Percentiles rank a stretch among this genome's conserved stretches.
Conservation (phyloP, 2,113 vertebrate genomes). For the Hucho hucho region DNA sequence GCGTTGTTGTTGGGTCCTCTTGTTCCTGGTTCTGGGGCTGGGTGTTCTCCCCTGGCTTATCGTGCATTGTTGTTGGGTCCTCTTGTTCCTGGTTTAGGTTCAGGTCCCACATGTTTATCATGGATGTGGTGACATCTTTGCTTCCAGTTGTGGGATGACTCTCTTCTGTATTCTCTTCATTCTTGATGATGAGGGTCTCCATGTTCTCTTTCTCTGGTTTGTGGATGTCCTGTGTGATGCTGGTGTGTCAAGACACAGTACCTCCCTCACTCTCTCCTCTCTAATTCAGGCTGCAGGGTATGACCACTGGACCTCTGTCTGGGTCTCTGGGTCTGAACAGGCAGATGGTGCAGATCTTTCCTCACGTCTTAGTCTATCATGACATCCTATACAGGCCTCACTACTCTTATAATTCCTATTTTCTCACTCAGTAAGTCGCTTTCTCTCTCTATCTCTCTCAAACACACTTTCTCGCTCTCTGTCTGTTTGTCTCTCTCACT, state of each 20-base stretch:
- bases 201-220: conserved; percentile 25
- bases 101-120: too few relatives aligned
- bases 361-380: neutral
- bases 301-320: neutral
- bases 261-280: neutral
- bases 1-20: too few relatives aligned
- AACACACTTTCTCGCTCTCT: too few relatives aligned
- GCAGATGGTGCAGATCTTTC: neutral
- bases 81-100: neutral
- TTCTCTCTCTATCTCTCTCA: too few relatives aligned
- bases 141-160: neutral
- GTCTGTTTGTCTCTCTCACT: too few relatives aligned
- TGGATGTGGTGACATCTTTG: neutral
- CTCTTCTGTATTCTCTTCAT: conserved; percentile 15
- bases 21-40: too few relatives aligned
- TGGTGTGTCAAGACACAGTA: too few relatives aligned
- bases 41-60: too few relatives aligned
- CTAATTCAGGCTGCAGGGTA: neutral
- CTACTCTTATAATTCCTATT: too few relatives aligned
- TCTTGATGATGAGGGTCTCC: conserved; percentile 13
- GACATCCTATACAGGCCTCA: neutral
- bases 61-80: too few relatives aligned
- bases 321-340: too few relatives aligned
- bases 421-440: too few relatives aligned
- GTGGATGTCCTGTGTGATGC: neutral